Evolutionary conservation across 2,113 vertebrate genomes (phyloP), one percentile per base, ranked within the genome.

Genomic region (Ploceus nigricollis): DNA sequence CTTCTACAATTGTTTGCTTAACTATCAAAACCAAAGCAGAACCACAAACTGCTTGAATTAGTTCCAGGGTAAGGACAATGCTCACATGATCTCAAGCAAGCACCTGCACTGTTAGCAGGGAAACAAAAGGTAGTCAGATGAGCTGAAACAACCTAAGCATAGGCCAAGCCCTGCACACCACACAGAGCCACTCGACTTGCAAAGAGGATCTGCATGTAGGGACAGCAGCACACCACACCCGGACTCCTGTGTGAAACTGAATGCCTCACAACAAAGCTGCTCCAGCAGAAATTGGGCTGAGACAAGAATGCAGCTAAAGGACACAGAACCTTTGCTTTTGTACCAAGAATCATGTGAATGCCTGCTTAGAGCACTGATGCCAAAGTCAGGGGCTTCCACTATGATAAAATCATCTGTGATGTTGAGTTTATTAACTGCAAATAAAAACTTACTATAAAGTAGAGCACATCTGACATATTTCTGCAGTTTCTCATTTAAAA

Each of bases 401-500:
- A 63, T 8, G 23, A 75, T 66, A 53, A 90, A 82, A 54, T 84
- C 2, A 78, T 50, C 60, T 11, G 7, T 44, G 28, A 69, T 63
- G n/a, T 31, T 78, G 42, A 78, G 64, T 87, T 89, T 27, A 60
- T 60, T 30, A 73, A 90, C 25, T 31, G 45, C 30, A 71, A 93
- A 81, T 54, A 90, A 84, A 84, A 70, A 45, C 11, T 31, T 53
- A 51, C 12, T 48, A 25, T n/a, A 81, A 8, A 61, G 54, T 35
- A 82, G 70, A 92, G 23, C 30, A 73, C 9, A 87, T 66, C 33
- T 73, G 57, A 90, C 33, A 64, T 66, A 89, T 88, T 97, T 90
- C 47, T 92, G 20, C 44, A 92, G 75, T 69, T 87, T 90, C n/a
- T 89, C 76, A 76, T 82, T 83, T 71, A 70, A 80, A 97, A 82